Evolutionary conservation across 2,797 vertebrate genomes (phyloP), one percentile per base, ranked within the genome.

Genomic region (Silurus aristotelis): DNA sequence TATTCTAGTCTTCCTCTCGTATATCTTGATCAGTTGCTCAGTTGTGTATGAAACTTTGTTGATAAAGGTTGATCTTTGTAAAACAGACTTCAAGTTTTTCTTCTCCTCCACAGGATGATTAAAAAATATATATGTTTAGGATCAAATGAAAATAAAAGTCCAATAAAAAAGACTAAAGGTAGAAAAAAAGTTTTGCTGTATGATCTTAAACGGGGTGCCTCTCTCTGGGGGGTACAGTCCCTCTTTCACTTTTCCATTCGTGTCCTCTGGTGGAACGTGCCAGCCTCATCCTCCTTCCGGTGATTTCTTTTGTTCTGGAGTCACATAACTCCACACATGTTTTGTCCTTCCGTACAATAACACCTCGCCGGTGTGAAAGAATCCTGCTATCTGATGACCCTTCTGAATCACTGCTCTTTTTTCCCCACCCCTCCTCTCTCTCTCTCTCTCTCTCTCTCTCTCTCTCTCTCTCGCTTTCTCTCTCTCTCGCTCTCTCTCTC

Each of bases 241-340:
- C 90, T 88, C 14, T 87, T 87, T 86, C 89, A 87, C 58, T 84
- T 90, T 90, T 86, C 89, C 89, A 87, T 92, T 92, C 87, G 91
- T 90, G 89, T 86, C 15, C 85, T 88, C 83, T 66, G 46, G 61
- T 79, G 48, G 78, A 89, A 85, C 88, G 89, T 88, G 89, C 92
- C 87, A 67, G 91, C 92, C 93, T 92, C 89, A 87, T 92, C 90
- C 88, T 89, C 89, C 85, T 88, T 89, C 90, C 89, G 87, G 22
- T 89, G 89, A 86, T 84, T 91, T 82, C 94, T 93, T 94, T 95
- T 96, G 95, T 96, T 94, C 92, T 90, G 90, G 75, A 85, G 89
- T 95, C 91, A 94, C 95, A 96, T 96, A 96, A 96, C 96, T 95
- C 95, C 95, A 96, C 95, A 95, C 86, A 95, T 85, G 88, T 92